Evolutionary conservation across 2,113 vertebrate species (phyloP), one percentile per base, ranked within the genome.

Genomic region (Anhinga anhinga): DNA sequence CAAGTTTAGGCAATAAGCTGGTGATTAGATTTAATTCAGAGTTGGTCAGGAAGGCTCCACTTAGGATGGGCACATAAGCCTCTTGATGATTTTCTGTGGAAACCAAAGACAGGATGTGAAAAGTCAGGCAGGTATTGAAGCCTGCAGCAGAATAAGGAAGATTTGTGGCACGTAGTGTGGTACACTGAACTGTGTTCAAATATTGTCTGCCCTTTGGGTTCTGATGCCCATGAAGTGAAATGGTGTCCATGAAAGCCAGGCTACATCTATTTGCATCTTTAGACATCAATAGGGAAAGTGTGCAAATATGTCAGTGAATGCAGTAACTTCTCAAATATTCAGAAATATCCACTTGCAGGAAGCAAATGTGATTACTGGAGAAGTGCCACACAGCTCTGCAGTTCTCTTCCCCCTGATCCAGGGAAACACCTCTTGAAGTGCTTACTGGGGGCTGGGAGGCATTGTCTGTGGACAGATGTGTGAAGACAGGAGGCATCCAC

Each of bases 261-360:
- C 45, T 78, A 15, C 42, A 19, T 56, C 36, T 74, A 2, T 62
- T 74, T 67, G 11, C 42, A 13, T 63, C 86, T 71, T 78, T 22
- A 82, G 45, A 55, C 3, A 2, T 44, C 47, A 36, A 15, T 0
- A 2, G 32, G 52, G 15, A 52, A 32, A 84, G 42, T 15, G 26
- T 49, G 40, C 44, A 11, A 38, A 55, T 0, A 0, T 78, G 38
- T 47, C 22, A 44, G 47, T 47, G 65, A 59, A 29, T 59, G 34
- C 52, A 34, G 23, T 34, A 58, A 67, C 47, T 71, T 78, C 63
- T 82, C 88, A 50, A 82, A 59, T 58, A 36, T 85, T 83, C 29
- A 34, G 10, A 95, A 80, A 5, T 34, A 72, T 32, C 52, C 44
- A 8, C 14, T n/a, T 70, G 36, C 26, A 67, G 38, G 44, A 91